These are phyloP conservation scores for Pygocentrus nattereri DNA, from an alignment of 2,797 vertebrate genomes.

Conservation along the genomic window DNA sequence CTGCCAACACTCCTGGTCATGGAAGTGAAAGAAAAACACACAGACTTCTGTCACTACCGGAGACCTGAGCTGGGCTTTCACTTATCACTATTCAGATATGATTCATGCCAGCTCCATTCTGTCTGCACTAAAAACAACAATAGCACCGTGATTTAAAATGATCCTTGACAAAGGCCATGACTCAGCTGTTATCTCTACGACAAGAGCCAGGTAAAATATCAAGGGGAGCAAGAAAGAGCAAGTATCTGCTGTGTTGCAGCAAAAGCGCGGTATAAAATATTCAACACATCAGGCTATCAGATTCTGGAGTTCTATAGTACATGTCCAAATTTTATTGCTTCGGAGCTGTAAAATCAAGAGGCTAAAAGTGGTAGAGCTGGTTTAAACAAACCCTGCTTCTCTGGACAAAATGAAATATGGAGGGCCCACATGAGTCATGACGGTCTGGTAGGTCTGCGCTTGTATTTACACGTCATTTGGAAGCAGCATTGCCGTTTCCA, in stretches of 20 bases:
- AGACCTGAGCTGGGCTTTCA: neutral
- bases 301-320: slow-evolving; percentile 17
- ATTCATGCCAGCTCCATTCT: neutral
- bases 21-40: neutral
- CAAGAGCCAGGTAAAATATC: neutral
- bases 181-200: slow-evolving; percentile 10
- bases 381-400: slow-evolving; percentile 29
- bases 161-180: neutral
- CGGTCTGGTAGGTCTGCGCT: slow-evolving; percentile 1
- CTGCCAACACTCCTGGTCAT: neutral
- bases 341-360: slow-evolving; percentile 14
- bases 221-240: neutral
- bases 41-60: neutral
- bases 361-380: neutral
- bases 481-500: neutral
- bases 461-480: slow-evolving; percentile 18
- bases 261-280: slow-evolving; percentile 36
- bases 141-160: slow-evolving; percentile 14
- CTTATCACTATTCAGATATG: slow-evolving; percentile 2
- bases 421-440: slow-evolving; percentile 36
- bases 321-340: slow-evolving; percentile 21
- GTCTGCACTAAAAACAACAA: neutral
- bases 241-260: neutral
- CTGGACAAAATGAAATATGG: slow-evolving; percentile 49
- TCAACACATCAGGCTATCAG: slow-evolving; percentile 5